Conservation (phyloP, 2,888 invertebrate genomes). For the Coenonympha glycerion region DNA sequence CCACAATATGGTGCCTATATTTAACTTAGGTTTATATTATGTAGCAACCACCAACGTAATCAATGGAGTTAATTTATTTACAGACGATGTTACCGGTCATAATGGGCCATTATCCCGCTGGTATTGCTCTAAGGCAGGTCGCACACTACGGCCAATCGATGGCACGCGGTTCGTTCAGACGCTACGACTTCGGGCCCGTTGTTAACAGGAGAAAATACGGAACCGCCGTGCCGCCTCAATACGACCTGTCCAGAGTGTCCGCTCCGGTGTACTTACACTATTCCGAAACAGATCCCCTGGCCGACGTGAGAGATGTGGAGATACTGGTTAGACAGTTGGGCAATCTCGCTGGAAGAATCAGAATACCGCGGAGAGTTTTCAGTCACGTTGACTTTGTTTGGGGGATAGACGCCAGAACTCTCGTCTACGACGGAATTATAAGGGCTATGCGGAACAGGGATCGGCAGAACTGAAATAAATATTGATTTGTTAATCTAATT, state of each 20-base stretch:
- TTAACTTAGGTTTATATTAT: no score
- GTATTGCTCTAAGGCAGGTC: conserved; percentile 78
- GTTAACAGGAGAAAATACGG: conserved; percentile 67
- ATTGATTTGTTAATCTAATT: background rate
- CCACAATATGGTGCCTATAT: no score
- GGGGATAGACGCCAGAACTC: conserved; percentile 75
- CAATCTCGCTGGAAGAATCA: conserved; percentile 73
- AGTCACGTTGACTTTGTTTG: conserved; percentile 83
- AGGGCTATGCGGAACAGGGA: conserved; percentile 65
- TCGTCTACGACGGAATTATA: conserved; percentile 77
- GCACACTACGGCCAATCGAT: conserved; percentile 80
- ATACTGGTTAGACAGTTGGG: conserved; percentile 70
- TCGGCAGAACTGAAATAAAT: background rate
- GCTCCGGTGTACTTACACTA: conserved; percentile 80
- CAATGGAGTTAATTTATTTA: conserved; percentile 17
- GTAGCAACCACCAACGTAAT: no score
- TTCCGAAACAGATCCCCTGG: conserved; percentile 79
- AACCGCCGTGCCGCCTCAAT: conserved; percentile 62
- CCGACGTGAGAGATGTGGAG: conserved; percentile 73
- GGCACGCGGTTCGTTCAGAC: conserved; percentile 55
- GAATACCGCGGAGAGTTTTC: conserved; percentile 74
- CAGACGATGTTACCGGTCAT: conserved; percentile 78
- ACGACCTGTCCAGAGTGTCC: conserved; percentile 60
- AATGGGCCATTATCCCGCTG: conserved; percentile 77
- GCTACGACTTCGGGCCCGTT: conserved; percentile 63